Conservation (phyloP, 2,797 vertebrate genomes). For the Rhodeus uyekii region DNA sequence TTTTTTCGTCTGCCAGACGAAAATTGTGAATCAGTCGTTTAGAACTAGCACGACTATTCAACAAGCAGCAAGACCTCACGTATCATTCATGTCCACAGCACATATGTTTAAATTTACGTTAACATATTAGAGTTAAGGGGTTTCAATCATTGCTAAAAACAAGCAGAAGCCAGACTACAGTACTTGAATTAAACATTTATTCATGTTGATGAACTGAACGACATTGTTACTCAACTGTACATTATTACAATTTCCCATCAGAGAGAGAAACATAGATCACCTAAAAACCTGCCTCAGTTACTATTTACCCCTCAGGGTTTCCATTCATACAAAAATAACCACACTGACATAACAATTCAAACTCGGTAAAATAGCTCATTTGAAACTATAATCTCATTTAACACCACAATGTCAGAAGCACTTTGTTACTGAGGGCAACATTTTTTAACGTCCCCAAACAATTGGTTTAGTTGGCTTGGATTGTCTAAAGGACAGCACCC, state of each 20-base stretch:
- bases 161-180: background rate
- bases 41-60: background rate
- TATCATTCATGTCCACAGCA: background rate
- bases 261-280: conserved; percentile 54
- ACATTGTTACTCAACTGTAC: conserved; percentile 66
- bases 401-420: conserved; percentile 21
- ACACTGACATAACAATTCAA: conserved; percentile 1
- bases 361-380: background rate
- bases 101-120: no score
- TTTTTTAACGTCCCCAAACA: background rate
- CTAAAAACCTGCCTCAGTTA: conserved; percentile 23
- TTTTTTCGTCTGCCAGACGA: background rate
- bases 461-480: conserved; percentile 42
- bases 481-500: conserved; percentile 11
- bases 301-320: background rate
- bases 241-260: conserved; percentile 53
- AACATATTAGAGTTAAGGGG: no score
- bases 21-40: background rate
- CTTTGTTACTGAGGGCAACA: conserved; percentile 1
- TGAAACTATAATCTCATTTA: conserved; percentile 4
- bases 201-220: conserved; percentile 74
- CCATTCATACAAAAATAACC: conserved; percentile 14
- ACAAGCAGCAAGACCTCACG: background rate
- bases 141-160: background rate
- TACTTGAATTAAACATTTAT: conserved; percentile 74